These are phyloP conservation scores for Umimayanthus chanpuru DNA, from an alignment of 92 coral and sea anemone species.

Conservation along the genomic window DNA sequence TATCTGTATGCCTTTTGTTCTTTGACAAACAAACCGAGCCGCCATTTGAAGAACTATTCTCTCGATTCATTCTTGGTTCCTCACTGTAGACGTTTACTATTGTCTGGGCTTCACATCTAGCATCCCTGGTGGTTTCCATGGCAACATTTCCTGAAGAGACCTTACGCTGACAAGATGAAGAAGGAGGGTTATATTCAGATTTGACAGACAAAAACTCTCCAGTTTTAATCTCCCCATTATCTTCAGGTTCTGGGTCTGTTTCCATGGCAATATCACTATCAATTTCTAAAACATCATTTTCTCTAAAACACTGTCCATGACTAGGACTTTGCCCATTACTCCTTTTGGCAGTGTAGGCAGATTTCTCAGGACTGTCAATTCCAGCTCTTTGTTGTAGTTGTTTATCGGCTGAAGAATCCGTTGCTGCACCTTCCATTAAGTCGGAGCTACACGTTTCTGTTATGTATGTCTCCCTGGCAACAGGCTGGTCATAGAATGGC, in stretches of 20 bases:
- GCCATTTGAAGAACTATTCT: not conserved
- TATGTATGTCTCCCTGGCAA: conserved; percentile 1
- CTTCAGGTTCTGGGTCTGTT: conserved; percentile 6
- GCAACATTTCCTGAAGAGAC: not conserved
- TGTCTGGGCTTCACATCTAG: not conserved
- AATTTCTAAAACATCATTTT: not conserved
- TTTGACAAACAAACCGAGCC: not conserved
- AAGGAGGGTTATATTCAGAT: not conserved
- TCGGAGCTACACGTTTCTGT: not conserved
- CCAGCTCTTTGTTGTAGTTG: not conserved
- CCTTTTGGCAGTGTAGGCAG: not conserved
- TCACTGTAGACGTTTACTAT: not conserved
- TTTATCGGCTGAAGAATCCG: not conserved
- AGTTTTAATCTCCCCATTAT: not conserved
- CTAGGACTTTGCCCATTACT: not conserved
- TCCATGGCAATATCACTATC: conserved; percentile 20
- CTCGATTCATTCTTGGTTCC: not conserved
- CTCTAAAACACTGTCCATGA: not conserved
- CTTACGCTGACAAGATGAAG: not conserved
- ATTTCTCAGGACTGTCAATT: not conserved
- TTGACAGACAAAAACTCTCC: not conserved
- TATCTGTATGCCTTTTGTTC: not conserved
- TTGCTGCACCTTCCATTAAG: conserved; percentile 13
- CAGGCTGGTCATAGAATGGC: conserved; percentile 64
- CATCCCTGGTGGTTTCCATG: not conserved